These are phyloP conservation scores for Albula goreensis DNA, from an alignment of 2,113 vertebrate species.

Conservation along the genomic window DNA sequence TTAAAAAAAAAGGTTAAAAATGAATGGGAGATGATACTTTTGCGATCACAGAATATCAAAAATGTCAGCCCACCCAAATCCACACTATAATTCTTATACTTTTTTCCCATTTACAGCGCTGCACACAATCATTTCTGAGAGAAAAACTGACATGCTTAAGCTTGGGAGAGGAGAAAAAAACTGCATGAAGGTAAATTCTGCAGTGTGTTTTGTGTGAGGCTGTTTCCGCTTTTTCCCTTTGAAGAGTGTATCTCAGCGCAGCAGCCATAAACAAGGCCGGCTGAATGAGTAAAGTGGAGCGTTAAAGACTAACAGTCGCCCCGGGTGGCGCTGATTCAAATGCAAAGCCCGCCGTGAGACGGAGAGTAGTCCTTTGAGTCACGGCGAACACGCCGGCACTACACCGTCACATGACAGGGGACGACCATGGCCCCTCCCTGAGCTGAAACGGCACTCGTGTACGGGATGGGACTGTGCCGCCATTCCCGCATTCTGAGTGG, in stretches of 20 bases:
- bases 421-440: background rate
- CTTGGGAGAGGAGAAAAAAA: slow-evolving; percentile 19
- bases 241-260: slow-evolving; percentile 23
- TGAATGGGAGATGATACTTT: no score
- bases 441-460: background rate
- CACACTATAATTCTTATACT: background rate
- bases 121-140: background rate
- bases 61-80: no score
- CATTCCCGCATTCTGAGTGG: background rate
- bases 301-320: slow-evolving; percentile 21
- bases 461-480: background rate
- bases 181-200: background rate
- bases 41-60: no score
- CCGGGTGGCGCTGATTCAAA: slow-evolving; percentile 20
- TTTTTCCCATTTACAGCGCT: background rate
- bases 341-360: slow-evolving; percentile 12
- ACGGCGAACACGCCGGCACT: background rate
- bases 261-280: slow-evolving; percentile 23
- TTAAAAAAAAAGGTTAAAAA: no score
- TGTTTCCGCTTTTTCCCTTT: slow-evolving; percentile 20
- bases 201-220: background rate
- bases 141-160: slow-evolving; percentile 10
- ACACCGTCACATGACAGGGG: background rate
- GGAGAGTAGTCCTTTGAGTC: background rate
- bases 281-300: slow-evolving; percentile 10